phyloP scores from a whole-genome alignment of 2,888 invertebrate genomes.

The Cylloceria caligata region DNA sequence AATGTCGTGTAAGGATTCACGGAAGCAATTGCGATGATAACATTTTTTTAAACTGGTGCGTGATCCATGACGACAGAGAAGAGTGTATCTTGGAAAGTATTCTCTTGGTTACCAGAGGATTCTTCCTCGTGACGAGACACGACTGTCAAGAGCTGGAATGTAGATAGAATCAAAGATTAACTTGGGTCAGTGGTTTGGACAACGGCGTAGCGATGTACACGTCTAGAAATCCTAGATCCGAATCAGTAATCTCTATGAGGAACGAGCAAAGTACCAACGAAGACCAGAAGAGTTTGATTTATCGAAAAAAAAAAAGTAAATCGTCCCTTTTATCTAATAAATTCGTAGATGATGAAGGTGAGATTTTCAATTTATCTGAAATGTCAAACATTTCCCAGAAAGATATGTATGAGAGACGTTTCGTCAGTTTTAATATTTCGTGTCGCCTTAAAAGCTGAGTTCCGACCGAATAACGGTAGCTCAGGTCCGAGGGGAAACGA shows the following conservation, averaged over 20 bases:
- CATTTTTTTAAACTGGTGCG: slow-evolving; percentile 23
- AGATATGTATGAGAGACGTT: background rate
- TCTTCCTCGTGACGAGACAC: slow-evolving; percentile 9
- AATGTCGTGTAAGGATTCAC: slow-evolving; percentile 43
- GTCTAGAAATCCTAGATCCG: slow-evolving; percentile 77
- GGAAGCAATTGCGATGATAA: slow-evolving; percentile 38
- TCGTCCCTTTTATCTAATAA: background rate
- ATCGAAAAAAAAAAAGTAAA: background rate
- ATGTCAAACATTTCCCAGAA: background rate
- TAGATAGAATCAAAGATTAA: slow-evolving; percentile 53
- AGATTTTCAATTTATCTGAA: background rate
- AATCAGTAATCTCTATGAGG: slow-evolving; percentile 71
- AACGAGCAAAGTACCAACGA: background rate
- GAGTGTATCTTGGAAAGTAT: slow-evolving; percentile 26
- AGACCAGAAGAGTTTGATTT: background rate
- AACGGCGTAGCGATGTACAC: slow-evolving; percentile 40
- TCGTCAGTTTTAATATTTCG: background rate
- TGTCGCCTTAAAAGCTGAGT: slow-evolving; percentile 5
- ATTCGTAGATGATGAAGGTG: background rate
- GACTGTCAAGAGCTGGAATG: slow-evolving; percentile 9
- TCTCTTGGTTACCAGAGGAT: background rate
- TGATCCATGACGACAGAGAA: slow-evolving; percentile 23
- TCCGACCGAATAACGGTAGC: slow-evolving; percentile 20
- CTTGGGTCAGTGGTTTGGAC: slow-evolving; percentile 32
- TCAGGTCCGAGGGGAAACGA: slow-evolving; percentile 34